These are phyloP conservation scores for Pogona vitticeps DNA, from an alignment of 2,113 vertebrate species.

Conservation along the genomic window DNA sequence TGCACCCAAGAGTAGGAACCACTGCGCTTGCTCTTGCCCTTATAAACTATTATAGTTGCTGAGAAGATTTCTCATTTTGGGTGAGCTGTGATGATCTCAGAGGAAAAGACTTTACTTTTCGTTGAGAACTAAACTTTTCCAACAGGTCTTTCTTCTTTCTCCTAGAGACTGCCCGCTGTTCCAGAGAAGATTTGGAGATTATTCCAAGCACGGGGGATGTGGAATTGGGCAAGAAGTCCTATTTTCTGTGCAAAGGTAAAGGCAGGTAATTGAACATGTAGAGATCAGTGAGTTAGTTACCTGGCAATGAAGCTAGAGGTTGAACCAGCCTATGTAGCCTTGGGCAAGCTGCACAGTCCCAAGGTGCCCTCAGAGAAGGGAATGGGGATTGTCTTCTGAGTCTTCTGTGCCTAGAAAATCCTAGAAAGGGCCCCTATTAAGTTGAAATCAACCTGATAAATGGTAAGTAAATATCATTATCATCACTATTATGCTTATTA, in stretches of 20 bases:
- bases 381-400: too few species aligned
- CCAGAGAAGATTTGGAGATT: conserved; percentile 16
- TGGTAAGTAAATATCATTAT: too few species aligned
- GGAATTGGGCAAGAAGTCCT: background rate
- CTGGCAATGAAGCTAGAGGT: too few species aligned
- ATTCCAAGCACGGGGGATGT: conserved; percentile 39
- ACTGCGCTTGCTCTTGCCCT: background rate
- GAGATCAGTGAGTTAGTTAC: too few species aligned
- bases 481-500: background rate
- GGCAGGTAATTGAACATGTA: background rate
- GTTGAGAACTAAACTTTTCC: background rate
- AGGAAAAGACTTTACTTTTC: background rate
- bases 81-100: background rate
- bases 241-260: conserved; percentile 49
- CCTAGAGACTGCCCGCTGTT: background rate
- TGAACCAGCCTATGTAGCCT: too few species aligned
- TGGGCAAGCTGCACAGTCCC: too few species aligned
- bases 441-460: too few species aligned
- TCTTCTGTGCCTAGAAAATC: too few species aligned
- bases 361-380: too few species aligned
- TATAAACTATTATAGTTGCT: background rate
- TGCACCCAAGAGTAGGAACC: too few species aligned
- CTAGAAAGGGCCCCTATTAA: too few species aligned
- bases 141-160: background rate
- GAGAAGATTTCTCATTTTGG: background rate